Evolutionary conservation across 2,113 vertebrate genomes (phyloP), one percentile per base, ranked within the genome.

Genomic region (Leuciscus idus): DNA sequence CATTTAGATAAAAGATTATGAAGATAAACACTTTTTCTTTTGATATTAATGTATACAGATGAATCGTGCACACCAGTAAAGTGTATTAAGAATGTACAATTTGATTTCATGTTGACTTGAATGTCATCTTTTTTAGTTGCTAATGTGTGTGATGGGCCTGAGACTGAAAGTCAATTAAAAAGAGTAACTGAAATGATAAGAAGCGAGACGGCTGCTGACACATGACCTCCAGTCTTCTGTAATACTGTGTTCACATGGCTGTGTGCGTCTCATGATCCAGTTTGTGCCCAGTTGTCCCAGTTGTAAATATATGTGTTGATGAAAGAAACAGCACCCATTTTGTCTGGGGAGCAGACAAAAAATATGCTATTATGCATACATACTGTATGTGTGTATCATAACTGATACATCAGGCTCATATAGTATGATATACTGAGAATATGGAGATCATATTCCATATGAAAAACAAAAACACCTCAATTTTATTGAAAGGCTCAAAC

Each of bases 111-210:
- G 72, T 48, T 75, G 72, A 75, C 72, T 26, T 75, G 5, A 72
- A 43, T 23, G n/a, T 75, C 23, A 75, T 48, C 72, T 74, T n/a
- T n/a, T 59, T 12, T 6, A 19, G 8, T 12, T 78, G 30, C 6
- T 43, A 4, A n/a, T 28, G 57, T 48, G 39, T 46, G 23, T 10
- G 15, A 26, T 79, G 74, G 50, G 48, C 57, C 70, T 62, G 81
- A 81, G 73, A 81, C 28, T 83, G 68, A 72, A 68, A 57, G 75
- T 88, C 88, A 85, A 52, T 50, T 36, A 52, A 62, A 62, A 52
- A 43, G 33, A 75, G 85, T 70, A 80, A 87, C 68, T 86, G 81
- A 48, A 50, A 48, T 23, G 46, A 13, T 28, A 81, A 77, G 80
- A 77, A 72, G 80, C 81, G 84, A 86, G 55, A 85, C 76, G 70